Evolutionary conservation across 2,797 vertebrate species (phyloP).

Genomic region (Melanotaenia maccullochi): DNA sequence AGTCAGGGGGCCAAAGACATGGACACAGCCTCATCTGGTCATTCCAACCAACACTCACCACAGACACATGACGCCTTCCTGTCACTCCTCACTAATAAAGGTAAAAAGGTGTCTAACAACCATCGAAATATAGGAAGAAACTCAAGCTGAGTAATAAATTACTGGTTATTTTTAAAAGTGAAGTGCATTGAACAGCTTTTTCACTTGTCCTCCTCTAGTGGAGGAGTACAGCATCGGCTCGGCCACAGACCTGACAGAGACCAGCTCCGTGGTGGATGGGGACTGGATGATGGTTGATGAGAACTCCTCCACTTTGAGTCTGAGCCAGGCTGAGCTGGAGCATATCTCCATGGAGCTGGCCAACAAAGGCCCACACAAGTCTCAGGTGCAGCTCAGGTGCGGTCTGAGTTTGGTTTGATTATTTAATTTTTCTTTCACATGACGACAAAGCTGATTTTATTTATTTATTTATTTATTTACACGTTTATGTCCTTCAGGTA

Average conservation of each 20-base stretch:
- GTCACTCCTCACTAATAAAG: constrained; percentile 94
- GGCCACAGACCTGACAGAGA: constrained; percentile 97
- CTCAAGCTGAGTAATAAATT: neutral
- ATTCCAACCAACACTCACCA: constrained; percentile 86
- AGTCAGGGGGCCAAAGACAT: constrained; percentile 85
- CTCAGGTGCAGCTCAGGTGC: constrained; percentile 97
- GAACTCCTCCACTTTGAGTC: constrained; percentile 90
- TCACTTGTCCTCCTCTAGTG: constrained; percentile 70
- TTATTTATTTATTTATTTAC: neutral
- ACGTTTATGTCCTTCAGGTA: constrained; percentile 81
- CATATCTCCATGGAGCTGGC: constrained; percentile 97
- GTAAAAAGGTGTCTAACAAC: constrained; percentile 63
- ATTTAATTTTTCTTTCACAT: neutral
- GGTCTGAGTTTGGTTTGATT: neutral
- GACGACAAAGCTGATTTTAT: neutral
- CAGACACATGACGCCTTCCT: constrained; percentile 96
- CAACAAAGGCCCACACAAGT: constrained; percentile 96
- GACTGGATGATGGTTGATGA: constrained; percentile 99
- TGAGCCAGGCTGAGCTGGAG: constrained; percentile 95
- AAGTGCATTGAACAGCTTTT: neutral
- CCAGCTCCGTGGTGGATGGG: constrained; percentile 96
- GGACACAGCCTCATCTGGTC: constrained; percentile 85
- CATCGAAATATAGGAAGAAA: neutral
- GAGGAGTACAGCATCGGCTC: constrained; percentile 98
- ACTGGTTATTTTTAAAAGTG: no score